phyloP scores from a whole-genome alignment of 2,113 vertebrate genomes.

The Caracal caracal region DNA sequence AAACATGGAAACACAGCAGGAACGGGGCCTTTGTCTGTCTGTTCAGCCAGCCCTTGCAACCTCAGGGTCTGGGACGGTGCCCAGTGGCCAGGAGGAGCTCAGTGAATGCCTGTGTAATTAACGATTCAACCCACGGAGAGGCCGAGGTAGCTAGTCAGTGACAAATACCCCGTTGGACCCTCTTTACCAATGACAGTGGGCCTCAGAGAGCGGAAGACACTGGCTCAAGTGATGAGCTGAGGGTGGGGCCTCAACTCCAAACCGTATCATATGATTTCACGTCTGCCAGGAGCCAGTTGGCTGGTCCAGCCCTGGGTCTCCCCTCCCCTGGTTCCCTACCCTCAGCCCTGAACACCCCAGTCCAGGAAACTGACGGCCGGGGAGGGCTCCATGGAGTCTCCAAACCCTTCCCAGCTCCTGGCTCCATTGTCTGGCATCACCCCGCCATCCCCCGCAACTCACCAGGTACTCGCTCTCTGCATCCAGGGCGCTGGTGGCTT shows the following conservation, averaged over 20 bases:
- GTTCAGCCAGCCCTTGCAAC: not conserved
- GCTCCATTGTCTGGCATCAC: not conserved
- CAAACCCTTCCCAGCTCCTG: not conserved
- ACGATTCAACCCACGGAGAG: accelerated
- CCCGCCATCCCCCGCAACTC: constrained; percentile 44
- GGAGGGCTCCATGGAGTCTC: accelerated
- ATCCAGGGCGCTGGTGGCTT: constrained; percentile 96
- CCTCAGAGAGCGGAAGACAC: no score
- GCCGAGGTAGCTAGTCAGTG: accelerated
- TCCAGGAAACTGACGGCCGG: not conserved
- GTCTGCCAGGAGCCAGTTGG: not conserved
- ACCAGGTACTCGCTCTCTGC: constrained; percentile 95
- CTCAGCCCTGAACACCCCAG: not conserved
- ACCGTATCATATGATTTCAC: accelerated
- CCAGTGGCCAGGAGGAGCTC: accelerated
- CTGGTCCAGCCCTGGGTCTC: not conserved
- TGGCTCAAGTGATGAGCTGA: accelerated
- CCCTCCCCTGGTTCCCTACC: not conserved
- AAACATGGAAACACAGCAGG: not conserved
- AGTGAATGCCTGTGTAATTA: accelerated
- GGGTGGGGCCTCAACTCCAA: accelerated
- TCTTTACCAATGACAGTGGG: no score
- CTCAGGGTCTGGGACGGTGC: accelerated
- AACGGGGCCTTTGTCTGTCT: not conserved
- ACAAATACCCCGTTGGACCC: accelerated